phyloP scores from a whole-genome alignment of 2,113 vertebrate species.

The Lepidothrix coronata region DNA sequence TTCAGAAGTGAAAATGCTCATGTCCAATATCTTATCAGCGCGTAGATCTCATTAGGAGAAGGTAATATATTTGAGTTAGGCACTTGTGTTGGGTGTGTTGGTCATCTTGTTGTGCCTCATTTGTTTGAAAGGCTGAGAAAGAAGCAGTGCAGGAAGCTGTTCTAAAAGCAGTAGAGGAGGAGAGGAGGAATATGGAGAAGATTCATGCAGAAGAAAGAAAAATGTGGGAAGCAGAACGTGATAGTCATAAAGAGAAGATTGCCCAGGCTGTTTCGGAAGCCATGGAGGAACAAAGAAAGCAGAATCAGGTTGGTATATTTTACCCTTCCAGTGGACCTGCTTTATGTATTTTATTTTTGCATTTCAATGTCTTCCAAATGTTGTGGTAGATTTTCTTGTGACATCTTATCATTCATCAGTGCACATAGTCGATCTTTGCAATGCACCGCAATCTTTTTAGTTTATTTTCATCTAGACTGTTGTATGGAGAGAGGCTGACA shows the following conservation, averaged over 20 bases:
- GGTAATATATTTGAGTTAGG: not conserved
- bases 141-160: constrained; percentile 63
- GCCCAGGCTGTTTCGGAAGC: constrained; percentile 64
- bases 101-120: not conserved
- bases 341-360: not conserved
- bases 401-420: not conserved
- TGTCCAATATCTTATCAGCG: not conserved
- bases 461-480: not conserved
- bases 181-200: constrained; percentile 71
- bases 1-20: not conserved
- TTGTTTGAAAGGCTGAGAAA: constrained; percentile 72
- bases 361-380: not conserved
- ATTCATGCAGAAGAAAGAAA: constrained; percentile 72
- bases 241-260: constrained; percentile 62
- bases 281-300: constrained; percentile 69
- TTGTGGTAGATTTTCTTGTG: not conserved
- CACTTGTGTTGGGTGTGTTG: not conserved
- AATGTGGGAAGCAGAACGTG: constrained; percentile 70
- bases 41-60: not conserved
- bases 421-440: not conserved
- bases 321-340: not conserved
- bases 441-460: not conserved
- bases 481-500: not conserved
- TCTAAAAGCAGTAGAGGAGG: constrained; percentile 74
- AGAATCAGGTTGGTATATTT: constrained; percentile 67